Base-by-base conservation (phyloP, 1,140 invertebrate genomes). In the Drosophila setifemur region DNA sequence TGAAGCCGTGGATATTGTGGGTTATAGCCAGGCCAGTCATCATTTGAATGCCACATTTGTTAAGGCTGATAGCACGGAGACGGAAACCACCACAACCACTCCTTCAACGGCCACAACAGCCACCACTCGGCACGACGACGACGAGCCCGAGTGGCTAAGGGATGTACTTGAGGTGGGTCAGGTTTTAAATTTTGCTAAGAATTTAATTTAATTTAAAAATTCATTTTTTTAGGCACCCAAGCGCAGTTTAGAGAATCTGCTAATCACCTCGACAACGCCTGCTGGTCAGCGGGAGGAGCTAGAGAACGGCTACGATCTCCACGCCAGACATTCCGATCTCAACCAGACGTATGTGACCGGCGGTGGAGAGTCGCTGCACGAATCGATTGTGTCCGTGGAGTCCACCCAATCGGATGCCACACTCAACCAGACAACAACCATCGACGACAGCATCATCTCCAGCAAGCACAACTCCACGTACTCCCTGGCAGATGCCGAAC, bases 111-210 rank as follows among this genome's bases (percentile, higher is more conserved):
- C 69, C 60, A 78, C 64, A 44, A 73, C 45, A 89, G 90, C 72
- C 89, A 92, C 61, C 28, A 91, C 79, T 12, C 43, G 79, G 2
- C 79, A 91, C 66, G 78, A 89, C 19, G 91, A 91, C 63, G 92
- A 93, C 63, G 92, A 92, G 49, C 91, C 92, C 40, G 92, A 93
- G 73, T 93, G 92, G 92, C 76, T 93, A 33, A 91, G 92, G 37
- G 92, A 93, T 79, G 92, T 92, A 9, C 89, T 92, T 28, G 92
- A 92, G 54, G 57, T 61, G 5, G 1, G 55, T 14, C 11, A 14
- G 0, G 0, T 2, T n/a, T 33, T 33, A 0, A 9, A 6, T 1
- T 19, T 0, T 14, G 1, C 2, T 7, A 4, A 18, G 14, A 12
- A 37, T 18, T 11, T 1, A 16, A 16, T 28, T 11, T 9, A 5